Evolutionary conservation across 2,113 vertebrate species (phyloP).

Genomic region (Nyctereutes procyonoides): DNA sequence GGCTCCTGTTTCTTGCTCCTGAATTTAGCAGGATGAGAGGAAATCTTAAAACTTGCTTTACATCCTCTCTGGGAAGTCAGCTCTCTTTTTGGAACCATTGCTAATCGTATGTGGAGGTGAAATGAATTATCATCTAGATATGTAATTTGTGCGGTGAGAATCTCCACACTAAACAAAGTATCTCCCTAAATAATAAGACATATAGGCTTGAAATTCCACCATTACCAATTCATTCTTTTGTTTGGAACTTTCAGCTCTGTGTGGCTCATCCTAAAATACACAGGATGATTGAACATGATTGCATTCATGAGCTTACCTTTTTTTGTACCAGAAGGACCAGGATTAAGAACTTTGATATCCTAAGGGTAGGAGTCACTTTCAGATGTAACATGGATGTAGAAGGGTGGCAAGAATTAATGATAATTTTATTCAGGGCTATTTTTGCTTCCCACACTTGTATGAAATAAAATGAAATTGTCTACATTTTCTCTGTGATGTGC

Average conservation of each 20-base stretch:
- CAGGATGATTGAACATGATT: not conserved
- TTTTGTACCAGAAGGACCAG: conserved; percentile 1
- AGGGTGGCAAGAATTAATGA: not conserved
- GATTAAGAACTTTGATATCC: not conserved
- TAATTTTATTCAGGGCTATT: not conserved
- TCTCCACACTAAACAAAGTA: not conserved
- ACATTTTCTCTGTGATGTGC: not conserved
- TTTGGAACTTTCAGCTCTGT: not conserved
- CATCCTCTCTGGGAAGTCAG: not conserved
- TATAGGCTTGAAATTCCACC: conserved; percentile 8
- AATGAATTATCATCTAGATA: not conserved
- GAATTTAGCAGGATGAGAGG: not conserved
- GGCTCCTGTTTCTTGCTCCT: not conserved
- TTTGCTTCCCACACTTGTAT: not conserved
- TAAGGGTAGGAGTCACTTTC: not conserved
- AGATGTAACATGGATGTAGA: not conserved
- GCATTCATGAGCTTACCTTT: not conserved
- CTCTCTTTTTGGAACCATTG: not conserved
- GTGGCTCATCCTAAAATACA: not conserved
- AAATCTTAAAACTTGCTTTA: not conserved
- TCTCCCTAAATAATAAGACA: not conserved
- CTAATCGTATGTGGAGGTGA: not conserved
- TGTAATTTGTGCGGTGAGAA: not conserved
- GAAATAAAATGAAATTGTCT: not conserved
- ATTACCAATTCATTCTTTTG: not conserved